These are phyloP conservation scores for Brachynemurus nebulosus DNA, from an alignment of 2,888 invertebrate species.

Conservation along the genomic window DNA sequence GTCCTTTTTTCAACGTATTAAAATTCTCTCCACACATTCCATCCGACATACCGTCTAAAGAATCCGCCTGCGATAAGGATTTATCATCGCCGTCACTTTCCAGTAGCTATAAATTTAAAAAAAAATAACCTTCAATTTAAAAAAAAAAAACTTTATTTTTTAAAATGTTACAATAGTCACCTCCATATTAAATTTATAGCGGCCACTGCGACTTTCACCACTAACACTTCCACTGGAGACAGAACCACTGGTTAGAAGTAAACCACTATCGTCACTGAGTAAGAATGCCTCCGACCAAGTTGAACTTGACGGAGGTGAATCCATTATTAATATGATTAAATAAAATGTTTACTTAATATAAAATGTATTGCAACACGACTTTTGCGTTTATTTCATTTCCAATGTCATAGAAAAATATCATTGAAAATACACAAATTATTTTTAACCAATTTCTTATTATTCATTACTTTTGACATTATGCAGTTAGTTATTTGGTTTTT, in stretches of 20 bases:
- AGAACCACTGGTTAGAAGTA: constrained; percentile 57
- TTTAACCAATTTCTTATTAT: no score
- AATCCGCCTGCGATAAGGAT: constrained; percentile 65
- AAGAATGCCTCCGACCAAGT: constrained; percentile 60
- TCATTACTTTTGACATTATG: no score
- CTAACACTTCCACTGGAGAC: constrained; percentile 60
- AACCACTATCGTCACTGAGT: constrained; percentile 62
- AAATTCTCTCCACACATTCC: constrained; percentile 70
- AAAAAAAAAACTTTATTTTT: background rate
- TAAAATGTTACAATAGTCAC: no score
- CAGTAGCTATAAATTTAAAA: constrained; percentile 42
- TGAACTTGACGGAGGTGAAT: constrained; percentile 63
- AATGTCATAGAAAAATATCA: no score
- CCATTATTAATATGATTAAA: constrained; percentile 35
- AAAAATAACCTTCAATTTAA: constrained; percentile 1
- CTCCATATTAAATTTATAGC: constrained; percentile 53
- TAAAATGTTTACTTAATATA: no score
- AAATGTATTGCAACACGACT: no score
- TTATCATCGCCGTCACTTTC: constrained; percentile 71
- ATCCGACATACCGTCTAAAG: constrained; percentile 59
- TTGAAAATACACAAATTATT: no score
- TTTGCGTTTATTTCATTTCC: no score
- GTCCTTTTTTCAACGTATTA: constrained; percentile 69
- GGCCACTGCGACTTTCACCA: constrained; percentile 51
- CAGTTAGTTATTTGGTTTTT: no score